Evolutionary conservation across 2,888 invertebrate genomes (phyloP).

Genomic region (Neoitamus cyanurus): DNA sequence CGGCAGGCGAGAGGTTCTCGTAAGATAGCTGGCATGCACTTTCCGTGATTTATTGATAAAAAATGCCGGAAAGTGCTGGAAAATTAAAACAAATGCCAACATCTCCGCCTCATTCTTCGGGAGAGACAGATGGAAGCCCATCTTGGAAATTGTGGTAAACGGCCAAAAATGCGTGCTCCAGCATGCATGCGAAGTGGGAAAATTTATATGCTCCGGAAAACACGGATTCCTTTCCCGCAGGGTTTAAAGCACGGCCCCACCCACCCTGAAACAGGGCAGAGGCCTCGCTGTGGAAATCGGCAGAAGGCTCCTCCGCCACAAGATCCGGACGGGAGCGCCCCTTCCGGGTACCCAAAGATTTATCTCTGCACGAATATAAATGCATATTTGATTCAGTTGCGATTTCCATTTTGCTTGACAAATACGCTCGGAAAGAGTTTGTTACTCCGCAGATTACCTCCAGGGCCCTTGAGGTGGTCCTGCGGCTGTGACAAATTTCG

Average conservation of each 20-base stretch:
- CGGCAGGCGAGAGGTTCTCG: no score
- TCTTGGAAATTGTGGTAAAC: conserved; percentile 34
- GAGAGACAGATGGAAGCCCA: conserved; percentile 16
- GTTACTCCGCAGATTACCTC: conserved; percentile 17
- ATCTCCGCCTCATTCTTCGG: not conserved
- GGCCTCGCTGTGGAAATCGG: not conserved
- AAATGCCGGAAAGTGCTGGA: conserved; percentile 32
- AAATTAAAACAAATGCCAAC: conserved; percentile 41
- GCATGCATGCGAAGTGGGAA: conserved; percentile 22
- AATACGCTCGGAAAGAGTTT: conserved; percentile 30
- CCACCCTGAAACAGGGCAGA: not conserved
- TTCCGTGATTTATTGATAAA: conserved; percentile 33
- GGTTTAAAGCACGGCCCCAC: not conserved
- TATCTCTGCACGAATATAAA: conserved; percentile 48
- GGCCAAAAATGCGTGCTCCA: conserved; percentile 19
- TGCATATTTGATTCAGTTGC: conserved; percentile 50
- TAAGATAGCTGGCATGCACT: conserved; percentile 16
- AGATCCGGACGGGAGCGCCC: not conserved
- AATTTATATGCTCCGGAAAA: conserved; percentile 18
- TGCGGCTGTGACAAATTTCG: conserved; percentile 4
- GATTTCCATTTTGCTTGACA: conserved; percentile 36
- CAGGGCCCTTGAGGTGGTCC: not conserved
- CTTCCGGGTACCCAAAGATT: conserved; percentile 28
- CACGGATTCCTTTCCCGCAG: not conserved
- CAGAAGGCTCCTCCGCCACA: not conserved